phyloP scores from a whole-genome alignment of 2,888 invertebrate species.

The Callinectes sapidus region DNA sequence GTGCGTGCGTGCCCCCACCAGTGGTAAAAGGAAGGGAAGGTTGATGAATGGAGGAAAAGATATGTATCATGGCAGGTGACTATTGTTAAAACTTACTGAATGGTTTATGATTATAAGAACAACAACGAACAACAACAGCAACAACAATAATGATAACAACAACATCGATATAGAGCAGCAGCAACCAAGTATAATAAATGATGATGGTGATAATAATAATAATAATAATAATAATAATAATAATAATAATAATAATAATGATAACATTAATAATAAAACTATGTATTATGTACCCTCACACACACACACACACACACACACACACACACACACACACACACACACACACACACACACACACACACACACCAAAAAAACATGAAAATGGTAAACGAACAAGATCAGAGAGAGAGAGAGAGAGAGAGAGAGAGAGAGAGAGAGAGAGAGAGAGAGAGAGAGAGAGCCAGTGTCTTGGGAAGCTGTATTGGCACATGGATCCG shows the following conservation, averaged over 20 bases:
- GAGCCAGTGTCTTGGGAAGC: not conserved
- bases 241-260: not conserved
- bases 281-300: not conserved
- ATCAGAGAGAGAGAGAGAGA: not conserved
- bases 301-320: slow-evolving; percentile 32
- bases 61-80: not conserved
- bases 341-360: no score
- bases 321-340: slow-evolving; percentile 7
- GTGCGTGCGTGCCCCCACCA: not conserved
- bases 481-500: not conserved
- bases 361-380: not conserved
- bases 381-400: not conserved
- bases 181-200: no score
- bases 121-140: not conserved
- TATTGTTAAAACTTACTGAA: not conserved
- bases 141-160: not conserved
- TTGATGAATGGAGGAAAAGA: not conserved
- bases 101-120: not conserved
- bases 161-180: not conserved
- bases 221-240: not conserved
- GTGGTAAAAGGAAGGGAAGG: not conserved
- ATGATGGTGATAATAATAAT: not conserved
- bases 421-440: slow-evolving; percentile 5
- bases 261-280: not conserved
- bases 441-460: slow-evolving; percentile 20